Base-by-base conservation (phyloP, 1,140 invertebrate species). In the Aphaenogaster floridana region DNA sequence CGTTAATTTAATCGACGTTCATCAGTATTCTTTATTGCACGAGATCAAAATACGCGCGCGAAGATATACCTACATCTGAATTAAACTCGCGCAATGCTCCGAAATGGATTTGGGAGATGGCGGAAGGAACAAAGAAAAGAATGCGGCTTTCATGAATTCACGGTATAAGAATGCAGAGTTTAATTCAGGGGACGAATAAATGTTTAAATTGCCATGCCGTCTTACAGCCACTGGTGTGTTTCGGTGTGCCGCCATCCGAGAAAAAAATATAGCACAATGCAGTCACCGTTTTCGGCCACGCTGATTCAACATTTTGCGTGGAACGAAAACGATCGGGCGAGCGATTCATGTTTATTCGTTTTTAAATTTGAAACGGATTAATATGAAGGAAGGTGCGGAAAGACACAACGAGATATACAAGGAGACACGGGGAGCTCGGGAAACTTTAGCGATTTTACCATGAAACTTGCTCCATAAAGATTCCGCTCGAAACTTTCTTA, bases 381-480 rank as follows among this genome's bases (percentile, higher is more conserved):
- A 57, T 85, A 77, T n/a, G 74, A 84, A 52, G 59, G 42, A 45
- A 28, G 61, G 17, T 39, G 39, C 9, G 11, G 50, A 50, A 13
- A 28, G 28, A 15, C 36, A 64, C 50, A 80, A 39, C 79, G 42
- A 68, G 69, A 84, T 28, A 15, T 57, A 64, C 50, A 80, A 39
- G 84, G 42, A 68, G 69, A 84, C 66, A 15, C 69, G 28, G n/a
- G n/a, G 48, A n/a, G 59, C 28, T 54, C 59, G 36, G 64, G 17
- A 72, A 91, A 91, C 85, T 92, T 91, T 66, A 63, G 15, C 57
- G 68, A 87, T 92, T 83, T 71, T 64, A 66, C 54, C 54, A 28
- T 15, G 36, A 88, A 93, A 93, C 91, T 93, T 93, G 91, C 80
- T 92, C 89, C 89, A 92, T 93, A 93, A 92, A 92, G 91, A 92